Base-by-base conservation (phyloP, 2,888 invertebrate species). In the Torymus auratus region DNA sequence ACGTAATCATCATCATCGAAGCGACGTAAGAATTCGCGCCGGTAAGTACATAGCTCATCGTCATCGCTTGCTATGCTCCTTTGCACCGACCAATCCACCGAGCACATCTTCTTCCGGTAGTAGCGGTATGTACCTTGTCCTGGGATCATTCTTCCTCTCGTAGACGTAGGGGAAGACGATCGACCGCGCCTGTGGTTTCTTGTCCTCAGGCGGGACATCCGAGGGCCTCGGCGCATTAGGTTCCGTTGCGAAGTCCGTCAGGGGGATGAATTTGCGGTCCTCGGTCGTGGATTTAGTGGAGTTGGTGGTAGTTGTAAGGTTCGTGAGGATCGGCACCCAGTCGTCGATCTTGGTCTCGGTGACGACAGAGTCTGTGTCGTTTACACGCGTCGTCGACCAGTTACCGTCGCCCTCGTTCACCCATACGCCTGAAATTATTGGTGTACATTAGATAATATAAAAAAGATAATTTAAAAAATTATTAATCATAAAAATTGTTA, bases 61-160 rank as follows among this genome's bases (percentile, higher is more conserved):
- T 88, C 84, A 88, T 77, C 86, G 86, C 75, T 88, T 84, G 14
- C 84, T 85, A 12, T 89, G 89, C 15, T 83, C 80, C n/a, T 83
- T 70, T 10, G 84, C 73, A 5, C 82, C 80, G n/a, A 83, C 23
- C 14, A 84, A 83, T 15, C 85, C 88, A 7, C 41, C 41, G 1
- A 41, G 41, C 67, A 90, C 83, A 53, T 91, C 91, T 56, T 89
- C 89, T 23, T 88, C 87, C 0, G 90, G 88, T 41, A 89, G 84
- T 60, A 91, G 75, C n/a, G 91, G 91, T 79, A 91, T 91, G 70
- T 90, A 91, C 56, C 89, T 88, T n/a, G 90, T 90, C 71, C 87
- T 85, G 0, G 88, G 88, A 83, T 91, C 90, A 23, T 87, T 88
- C 69, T 86, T 87, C n/a, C 87, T 86, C 60, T 90, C 90, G 79